These are phyloP conservation scores for Hypanus sabinus DNA, from an alignment of 2,113 vertebrate genomes.

Conservation along the genomic window DNA sequence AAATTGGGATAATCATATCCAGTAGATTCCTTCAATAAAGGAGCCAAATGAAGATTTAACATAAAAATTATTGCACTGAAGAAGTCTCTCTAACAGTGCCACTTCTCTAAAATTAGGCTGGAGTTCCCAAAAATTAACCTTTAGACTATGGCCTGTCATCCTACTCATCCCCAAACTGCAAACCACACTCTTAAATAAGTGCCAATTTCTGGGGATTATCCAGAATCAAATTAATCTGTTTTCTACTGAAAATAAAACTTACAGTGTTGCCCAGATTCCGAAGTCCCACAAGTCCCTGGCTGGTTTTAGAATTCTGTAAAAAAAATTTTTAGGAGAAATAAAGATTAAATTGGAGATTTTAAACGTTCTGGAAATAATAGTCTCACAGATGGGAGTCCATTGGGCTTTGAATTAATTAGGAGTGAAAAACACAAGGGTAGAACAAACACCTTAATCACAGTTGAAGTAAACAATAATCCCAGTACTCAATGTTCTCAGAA, in stretches of 20 bases:
- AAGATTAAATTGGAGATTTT: background rate
- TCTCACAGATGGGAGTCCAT: background rate
- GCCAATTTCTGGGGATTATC: background rate
- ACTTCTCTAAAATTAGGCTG: too few species aligned
- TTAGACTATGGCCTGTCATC: background rate
- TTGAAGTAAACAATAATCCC: background rate
- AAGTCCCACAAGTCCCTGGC: slow-evolving; percentile 84
- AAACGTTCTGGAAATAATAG: background rate
- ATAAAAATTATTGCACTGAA: background rate
- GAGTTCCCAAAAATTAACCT: too few species aligned
- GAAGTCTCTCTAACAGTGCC: background rate
- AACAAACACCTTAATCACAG: background rate
- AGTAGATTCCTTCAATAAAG: background rate
- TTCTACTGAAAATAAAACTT: slow-evolving; percentile 47
- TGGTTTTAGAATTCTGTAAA: slow-evolving; percentile 75
- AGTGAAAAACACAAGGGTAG: background rate
- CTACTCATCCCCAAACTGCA: background rate
- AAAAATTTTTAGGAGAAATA: slow-evolving; percentile 42
- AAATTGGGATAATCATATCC: background rate
- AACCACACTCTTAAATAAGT: slow-evolving; percentile 12
- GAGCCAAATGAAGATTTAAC: background rate
- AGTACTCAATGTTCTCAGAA: background rate
- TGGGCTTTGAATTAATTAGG: background rate
- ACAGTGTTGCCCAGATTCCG: slow-evolving; percentile 93
- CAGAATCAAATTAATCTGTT: background rate